Conservation (phyloP, 2,888 invertebrate species). For the Brachyopa scutellaris region DNA sequence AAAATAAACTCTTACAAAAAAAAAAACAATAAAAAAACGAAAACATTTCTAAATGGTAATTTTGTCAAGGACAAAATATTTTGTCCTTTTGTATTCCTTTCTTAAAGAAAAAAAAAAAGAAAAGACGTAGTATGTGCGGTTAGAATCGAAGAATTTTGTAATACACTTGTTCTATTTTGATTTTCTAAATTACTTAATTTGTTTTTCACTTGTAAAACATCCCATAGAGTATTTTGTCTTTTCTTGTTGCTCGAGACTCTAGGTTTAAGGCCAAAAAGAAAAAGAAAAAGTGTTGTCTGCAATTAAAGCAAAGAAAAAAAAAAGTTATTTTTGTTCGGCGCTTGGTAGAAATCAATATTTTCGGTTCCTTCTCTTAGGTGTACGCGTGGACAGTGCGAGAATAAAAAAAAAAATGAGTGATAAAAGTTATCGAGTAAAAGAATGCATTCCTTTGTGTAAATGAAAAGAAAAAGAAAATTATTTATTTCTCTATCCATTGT, state of each 20-base stretch:
- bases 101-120: constrained; percentile 14
- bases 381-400: constrained; percentile 39
- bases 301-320: constrained; percentile 1
- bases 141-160: constrained; percentile 39
- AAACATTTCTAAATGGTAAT: constrained; percentile 63
- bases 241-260: constrained; percentile 73
- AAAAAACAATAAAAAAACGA: constrained; percentile 74
- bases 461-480: constrained; percentile 14
- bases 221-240: constrained; percentile 23
- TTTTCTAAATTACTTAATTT: constrained; percentile 39
- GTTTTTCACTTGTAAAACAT: constrained; percentile 6
- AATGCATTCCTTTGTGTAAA: constrained; percentile 51
- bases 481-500: constrained; percentile 13
- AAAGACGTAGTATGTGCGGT: constrained; percentile 50
- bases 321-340: constrained; percentile 12
- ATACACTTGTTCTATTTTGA: constrained; percentile 45
- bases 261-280: constrained; percentile 72
- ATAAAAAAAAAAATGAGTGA: constrained; percentile 12
- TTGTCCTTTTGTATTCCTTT: constrained; percentile 34
- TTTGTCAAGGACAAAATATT: constrained; percentile 40
- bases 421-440: constrained; percentile 12
- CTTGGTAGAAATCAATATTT: constrained; percentile 53
- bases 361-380: constrained; percentile 41
- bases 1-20: constrained; percentile 66
- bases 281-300: constrained; percentile 57